These are phyloP conservation scores for Neoarius graeffei DNA, from an alignment of 2,113 vertebrate genomes.

Conservation along the genomic window DNA sequence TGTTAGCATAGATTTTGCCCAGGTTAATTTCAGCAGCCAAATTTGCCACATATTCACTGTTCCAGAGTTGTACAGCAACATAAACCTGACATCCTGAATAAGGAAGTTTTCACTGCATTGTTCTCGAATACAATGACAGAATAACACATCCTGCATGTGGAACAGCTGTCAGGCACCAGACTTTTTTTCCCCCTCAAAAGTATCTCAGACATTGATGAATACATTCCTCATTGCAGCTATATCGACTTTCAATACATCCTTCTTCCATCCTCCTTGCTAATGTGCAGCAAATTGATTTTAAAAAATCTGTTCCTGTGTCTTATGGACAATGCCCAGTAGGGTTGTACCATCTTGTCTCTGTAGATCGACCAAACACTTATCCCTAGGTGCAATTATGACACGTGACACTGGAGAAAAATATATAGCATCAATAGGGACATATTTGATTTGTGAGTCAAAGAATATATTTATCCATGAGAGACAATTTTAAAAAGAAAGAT, in stretches of 20 bases:
- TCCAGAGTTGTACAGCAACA: neutral
- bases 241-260: conserved; percentile 53
- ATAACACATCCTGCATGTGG: conserved; percentile 21
- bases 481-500: neutral
- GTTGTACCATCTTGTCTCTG: conserved; percentile 33
- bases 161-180: conserved; percentile 8
- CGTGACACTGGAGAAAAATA: conserved; percentile 8
- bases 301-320: conserved; percentile 54
- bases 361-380: conserved; percentile 39
- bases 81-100: neutral
- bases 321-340: conserved; percentile 51
- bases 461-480: conserved; percentile 1
- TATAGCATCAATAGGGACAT: conserved; percentile 6
- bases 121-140: neutral
- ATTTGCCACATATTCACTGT: neutral
- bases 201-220: conserved; percentile 18
- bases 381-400: conserved; percentile 35
- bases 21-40: neutral
- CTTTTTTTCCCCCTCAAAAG: neutral
- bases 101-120: neutral
- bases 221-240: conserved; percentile 56
- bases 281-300: conserved; percentile 31
- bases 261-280: conserved; percentile 34
- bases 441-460: neutral
- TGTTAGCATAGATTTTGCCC: neutral